Base-by-base conservation (phyloP, 1,140 invertebrate genomes). In the Nilaparvata lugens region DNA sequence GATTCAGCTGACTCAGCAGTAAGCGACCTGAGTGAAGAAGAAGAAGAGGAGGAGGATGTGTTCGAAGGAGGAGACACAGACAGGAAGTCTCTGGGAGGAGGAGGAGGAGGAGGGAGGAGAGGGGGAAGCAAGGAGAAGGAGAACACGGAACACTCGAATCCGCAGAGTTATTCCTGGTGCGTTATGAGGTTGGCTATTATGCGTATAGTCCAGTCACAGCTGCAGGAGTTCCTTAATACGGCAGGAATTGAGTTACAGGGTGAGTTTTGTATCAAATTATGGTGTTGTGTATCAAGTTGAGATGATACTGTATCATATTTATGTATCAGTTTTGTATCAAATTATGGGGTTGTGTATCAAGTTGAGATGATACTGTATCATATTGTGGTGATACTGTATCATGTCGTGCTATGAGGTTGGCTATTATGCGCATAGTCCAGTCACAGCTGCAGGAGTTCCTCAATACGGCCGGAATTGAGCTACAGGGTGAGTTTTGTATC, bases 191-290 rank as follows among this genome's bases (percentile, higher is more conserved):
- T 93, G 67, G 89, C 94, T 35, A 83, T 93, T 60, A 81, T 97
- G 35, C 86, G 87, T 68, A 82, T 95, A 52, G 84, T 92, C 28
- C 86, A 92, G 65, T 75, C 81, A 48, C 90, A 94, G 66, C 73
- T 99, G 1, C 79, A 81, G 56, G 80, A 85, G 59, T 93, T 93
- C 69, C 73, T 94, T 18, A 85, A 85, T 61, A 79, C 92, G 19
- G 88, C 92, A 63, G 93, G 93, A 58, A 90, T 96, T 68, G 95
- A 98, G 72, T 80, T 93, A 71, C 83, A 88, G 78, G 93, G 93
- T 95, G 73, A 68, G 45, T 48, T 18, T 21, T 6, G 40, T 28
- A 40, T 28, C 35, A n/a, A n/a, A n/a, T n/a, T n/a, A n/a, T n/a
- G n/a, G n/a, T n/a, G n/a, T n/a, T n/a, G n/a, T n/a, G n/a, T n/a